Evolutionary conservation across 2,113 vertebrate genomes (phyloP).

Genomic region (Myotis davidii): DNA sequence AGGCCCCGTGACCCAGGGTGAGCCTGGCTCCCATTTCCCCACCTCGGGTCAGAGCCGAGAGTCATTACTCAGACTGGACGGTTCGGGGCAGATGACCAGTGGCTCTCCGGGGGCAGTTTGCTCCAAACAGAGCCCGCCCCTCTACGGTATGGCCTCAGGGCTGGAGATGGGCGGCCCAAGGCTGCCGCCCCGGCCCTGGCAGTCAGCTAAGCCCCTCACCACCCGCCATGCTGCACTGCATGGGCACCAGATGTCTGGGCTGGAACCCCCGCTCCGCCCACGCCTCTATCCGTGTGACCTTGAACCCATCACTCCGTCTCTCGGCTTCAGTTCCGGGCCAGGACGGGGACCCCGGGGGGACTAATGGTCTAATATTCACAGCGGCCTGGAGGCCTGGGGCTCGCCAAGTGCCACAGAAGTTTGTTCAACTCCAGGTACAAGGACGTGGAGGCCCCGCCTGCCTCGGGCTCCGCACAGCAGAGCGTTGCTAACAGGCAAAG

Average conservation of each 20-base stretch:
- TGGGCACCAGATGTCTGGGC: background rate
- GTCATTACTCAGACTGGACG: background rate
- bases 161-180: background rate
- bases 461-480: background rate
- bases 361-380: background rate
- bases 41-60: background rate
- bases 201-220: background rate
- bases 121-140: background rate
- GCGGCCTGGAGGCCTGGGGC: background rate
- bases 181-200: background rate
- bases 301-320: background rate
- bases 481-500: background rate
- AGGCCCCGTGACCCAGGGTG: background rate
- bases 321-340: background rate
- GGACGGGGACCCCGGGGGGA: background rate
- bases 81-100: background rate
- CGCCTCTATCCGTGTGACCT: background rate
- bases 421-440: background rate
- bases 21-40: background rate
- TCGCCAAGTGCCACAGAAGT: background rate
- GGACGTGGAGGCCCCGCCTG: background rate
- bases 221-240: fast-evolving
- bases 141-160: fast-evolving
- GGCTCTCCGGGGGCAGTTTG: background rate
- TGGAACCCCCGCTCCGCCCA: background rate